These are phyloP conservation scores for Protonemura montana DNA, from an alignment of 2,888 invertebrate genomes.

Conservation along the genomic window DNA sequence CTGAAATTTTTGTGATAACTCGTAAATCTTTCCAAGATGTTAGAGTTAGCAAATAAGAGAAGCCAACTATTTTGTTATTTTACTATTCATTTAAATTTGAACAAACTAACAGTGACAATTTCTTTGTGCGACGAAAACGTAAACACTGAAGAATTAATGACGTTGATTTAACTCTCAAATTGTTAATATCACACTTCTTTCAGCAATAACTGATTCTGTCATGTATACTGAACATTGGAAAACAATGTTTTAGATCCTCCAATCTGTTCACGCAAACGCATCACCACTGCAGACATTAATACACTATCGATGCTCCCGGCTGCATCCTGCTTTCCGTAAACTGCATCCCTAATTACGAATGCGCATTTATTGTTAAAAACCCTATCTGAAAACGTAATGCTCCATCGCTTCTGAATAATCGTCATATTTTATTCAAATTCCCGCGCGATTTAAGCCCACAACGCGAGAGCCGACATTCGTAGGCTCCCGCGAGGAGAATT, in stretches of 20 bases:
- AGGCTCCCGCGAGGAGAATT: background rate
- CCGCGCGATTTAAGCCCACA: background rate
- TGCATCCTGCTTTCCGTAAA: slow-evolving; percentile 7
- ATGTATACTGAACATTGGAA: background rate
- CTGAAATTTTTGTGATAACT: slow-evolving; percentile 27
- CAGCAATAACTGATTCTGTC: background rate
- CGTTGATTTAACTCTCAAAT: background rate
- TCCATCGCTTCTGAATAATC: slow-evolving; percentile 22
- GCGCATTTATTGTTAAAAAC: slow-evolving; percentile 14
- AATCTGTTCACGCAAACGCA: background rate
- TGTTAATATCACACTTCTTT: background rate
- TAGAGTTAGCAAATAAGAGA: background rate
- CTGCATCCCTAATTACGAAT: slow-evolving; percentile 3
- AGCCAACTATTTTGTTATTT: background rate
- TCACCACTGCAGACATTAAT: background rate
- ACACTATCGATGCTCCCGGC: background rate
- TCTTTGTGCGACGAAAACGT: background rate
- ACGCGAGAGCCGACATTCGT: background rate
- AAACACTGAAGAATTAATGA: background rate
- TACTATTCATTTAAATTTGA: background rate
- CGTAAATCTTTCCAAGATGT: background rate
- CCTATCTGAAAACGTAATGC: background rate
- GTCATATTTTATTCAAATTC: slow-evolving; percentile 24
- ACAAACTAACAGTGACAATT: background rate
- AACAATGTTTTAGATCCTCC: background rate